A percentile compares a stretch with the other conserved stretches of the same genome.
Evolutionary conservation across 2,113 vertebrate species (phyloP).

Genomic region (Zosterops hypoxanthus): DNA sequence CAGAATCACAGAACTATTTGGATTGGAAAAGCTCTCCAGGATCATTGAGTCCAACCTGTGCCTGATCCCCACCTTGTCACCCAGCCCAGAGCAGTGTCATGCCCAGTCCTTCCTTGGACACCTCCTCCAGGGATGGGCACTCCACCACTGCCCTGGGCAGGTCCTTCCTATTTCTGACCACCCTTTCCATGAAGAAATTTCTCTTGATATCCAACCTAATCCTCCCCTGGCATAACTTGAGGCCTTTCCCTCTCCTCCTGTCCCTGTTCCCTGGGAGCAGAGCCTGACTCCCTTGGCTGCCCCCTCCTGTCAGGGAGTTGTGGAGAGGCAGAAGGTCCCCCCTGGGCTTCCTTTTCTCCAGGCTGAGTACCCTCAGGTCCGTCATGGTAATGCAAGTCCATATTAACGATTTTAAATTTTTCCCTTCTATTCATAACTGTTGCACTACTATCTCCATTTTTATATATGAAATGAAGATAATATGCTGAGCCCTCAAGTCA

Average conservation of each 20-base stretch:
- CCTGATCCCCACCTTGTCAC: not conserved
- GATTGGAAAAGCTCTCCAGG: not conserved
- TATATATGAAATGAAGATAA: not conserved
- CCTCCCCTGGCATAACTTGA: not conserved
- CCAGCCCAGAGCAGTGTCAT: not conserved
- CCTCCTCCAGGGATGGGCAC: not conserved
- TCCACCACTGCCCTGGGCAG: not conserved
- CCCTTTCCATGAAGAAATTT: not conserved
- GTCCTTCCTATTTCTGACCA: not conserved
- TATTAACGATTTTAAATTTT: not conserved
- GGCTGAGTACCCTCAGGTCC: not conserved
- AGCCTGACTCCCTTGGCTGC: rapidly evolving
- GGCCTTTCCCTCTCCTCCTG: not conserved
- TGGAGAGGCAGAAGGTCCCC: not conserved
- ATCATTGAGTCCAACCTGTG: not conserved
- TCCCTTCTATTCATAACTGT: not conserved
- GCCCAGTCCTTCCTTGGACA: not conserved
- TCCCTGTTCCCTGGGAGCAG: not conserved
- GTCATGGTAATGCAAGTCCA: not conserved
- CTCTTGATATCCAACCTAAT: not conserved
- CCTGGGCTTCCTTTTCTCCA: not conserved
- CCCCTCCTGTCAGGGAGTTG: not conserved
- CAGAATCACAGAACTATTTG: not conserved
- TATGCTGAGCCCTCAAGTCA: not conserved
- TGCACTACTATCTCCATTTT: not conserved